A percentile compares a stretch with the other conserved stretches of the same genome.
These are phyloP conservation scores for Oncorhynchus kisutch DNA, from an alignment of 2,113 vertebrate genomes.

Conservation along the genomic window DNA sequence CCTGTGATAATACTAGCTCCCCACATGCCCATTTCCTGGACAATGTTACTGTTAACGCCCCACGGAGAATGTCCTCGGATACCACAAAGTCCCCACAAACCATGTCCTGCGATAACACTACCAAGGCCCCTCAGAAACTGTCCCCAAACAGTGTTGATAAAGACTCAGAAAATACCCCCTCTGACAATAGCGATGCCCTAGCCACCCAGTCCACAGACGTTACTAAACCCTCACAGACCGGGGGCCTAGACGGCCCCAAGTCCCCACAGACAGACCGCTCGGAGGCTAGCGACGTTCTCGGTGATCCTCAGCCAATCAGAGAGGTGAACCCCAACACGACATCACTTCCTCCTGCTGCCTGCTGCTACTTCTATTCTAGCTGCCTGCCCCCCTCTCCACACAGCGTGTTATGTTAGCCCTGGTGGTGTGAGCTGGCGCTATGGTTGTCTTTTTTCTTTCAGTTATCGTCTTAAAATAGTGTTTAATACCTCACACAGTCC, in stretches of 20 bases:
- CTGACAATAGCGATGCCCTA: conserved; percentile 10
- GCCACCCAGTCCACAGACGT: conserved; percentile 28
- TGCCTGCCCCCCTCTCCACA: conserved; percentile 51
- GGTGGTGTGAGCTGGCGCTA: conserved; percentile 12
- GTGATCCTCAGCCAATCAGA: conserved; percentile 72
- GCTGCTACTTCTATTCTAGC: conserved; percentile 46
- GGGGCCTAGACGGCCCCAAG: conserved; percentile 36
- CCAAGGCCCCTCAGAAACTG: neutral
- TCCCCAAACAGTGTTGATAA: neutral
- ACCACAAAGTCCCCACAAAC: neutral
- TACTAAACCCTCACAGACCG: conserved; percentile 39
- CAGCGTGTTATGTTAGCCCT: conserved; percentile 3
- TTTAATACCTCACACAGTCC: neutral
- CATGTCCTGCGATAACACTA: neutral
- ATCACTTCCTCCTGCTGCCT: conserved; percentile 20
- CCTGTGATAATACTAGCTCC: neutral
- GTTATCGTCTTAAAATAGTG: neutral
- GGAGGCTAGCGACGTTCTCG: conserved; percentile 41
- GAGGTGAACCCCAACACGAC: conserved; percentile 78
- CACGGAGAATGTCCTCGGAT: neutral
- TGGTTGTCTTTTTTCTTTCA: conserved; percentile 4
- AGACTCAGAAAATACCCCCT: neutral
- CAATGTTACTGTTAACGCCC: neutral
- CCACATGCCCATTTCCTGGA: neutral
- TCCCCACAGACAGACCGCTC: conserved; percentile 40